These are phyloP conservation scores for Chymomyza amoena DNA, from an alignment of 2,888 invertebrate genomes.

Conservation along the genomic window DNA sequence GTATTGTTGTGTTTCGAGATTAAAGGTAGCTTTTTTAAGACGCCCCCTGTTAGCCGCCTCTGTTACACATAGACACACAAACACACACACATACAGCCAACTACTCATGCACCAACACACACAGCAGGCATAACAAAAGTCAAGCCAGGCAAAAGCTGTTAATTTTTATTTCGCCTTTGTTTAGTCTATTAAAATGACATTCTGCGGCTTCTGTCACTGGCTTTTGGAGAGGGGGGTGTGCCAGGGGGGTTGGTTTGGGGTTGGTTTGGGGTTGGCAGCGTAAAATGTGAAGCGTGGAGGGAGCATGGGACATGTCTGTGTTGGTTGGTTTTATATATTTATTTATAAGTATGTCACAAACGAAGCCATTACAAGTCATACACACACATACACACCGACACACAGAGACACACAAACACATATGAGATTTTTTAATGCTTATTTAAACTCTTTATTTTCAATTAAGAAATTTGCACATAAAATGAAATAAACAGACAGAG, in stretches of 20 bases:
- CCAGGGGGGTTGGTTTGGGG: constrained; percentile 8
- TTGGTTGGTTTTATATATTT: neutral
- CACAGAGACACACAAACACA: neutral
- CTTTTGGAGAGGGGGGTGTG: too few relatives aligned
- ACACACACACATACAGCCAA: neutral
- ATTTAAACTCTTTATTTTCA: constrained; percentile 57
- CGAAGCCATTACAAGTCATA: constrained; percentile 33
- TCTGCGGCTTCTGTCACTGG: constrained; percentile 37
- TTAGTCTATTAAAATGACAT: constrained; percentile 41
- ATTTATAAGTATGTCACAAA: constrained; percentile 14
- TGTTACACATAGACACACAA: neutral
- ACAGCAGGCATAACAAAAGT: neutral
- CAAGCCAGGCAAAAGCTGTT: constrained; percentile 4
- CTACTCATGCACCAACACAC: neutral
- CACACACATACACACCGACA: too few relatives aligned
- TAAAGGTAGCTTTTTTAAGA: too few relatives aligned
- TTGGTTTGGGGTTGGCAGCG: neutral
- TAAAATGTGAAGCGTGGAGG: neutral
- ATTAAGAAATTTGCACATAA: constrained; percentile 41
- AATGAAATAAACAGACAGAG: neutral
- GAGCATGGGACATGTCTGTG: neutral
- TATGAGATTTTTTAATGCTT: constrained; percentile 38
- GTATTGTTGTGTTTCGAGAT: too few relatives aligned
- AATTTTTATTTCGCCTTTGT: constrained; percentile 9
- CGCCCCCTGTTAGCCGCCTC: too few relatives aligned